These are phyloP conservation scores for Todiramphus saurophagus DNA, from an alignment of 2,113 vertebrate species.

Conservation along the genomic window DNA sequence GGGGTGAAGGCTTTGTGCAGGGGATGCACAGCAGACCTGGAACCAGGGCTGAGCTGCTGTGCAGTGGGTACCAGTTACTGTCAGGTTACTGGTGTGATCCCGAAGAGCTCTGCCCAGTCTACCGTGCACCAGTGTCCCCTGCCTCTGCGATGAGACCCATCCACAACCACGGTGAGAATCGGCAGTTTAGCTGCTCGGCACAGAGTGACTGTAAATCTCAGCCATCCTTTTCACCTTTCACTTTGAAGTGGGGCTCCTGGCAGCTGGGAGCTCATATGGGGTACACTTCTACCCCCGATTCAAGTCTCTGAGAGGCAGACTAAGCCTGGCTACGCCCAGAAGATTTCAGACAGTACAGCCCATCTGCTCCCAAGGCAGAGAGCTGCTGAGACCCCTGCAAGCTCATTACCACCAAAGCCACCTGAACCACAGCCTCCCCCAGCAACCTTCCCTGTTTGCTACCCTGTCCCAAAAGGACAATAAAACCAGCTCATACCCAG, in stretches of 20 bases:
- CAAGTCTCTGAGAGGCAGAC: not conserved
- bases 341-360: not conserved
- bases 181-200: not conserved
- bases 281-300: not conserved
- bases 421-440: not conserved
- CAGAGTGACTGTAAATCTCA: not conserved
- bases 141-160: not conserved
- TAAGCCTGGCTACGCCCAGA: not conserved
- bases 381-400: not conserved
- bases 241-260: not conserved
- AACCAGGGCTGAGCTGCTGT: rapidly evolving
- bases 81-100: not conserved
- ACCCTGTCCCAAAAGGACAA: not conserved
- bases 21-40: not conserved
- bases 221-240: not conserved
- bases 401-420: not conserved
- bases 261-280: not conserved
- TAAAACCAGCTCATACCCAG: not conserved
- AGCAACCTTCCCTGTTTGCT: not conserved
- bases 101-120: not conserved
- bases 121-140: rapidly evolving
- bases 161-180: rapidly evolving
- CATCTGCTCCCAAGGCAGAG: not conserved
- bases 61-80: not conserved
- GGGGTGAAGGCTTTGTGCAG: rapidly evolving